Percentiles rank a stretch among this genome's conserved stretches.
phyloP scores from a whole-genome alignment of 2,797 vertebrate genomes.

The Otolemur crassicaudatus region DNA sequence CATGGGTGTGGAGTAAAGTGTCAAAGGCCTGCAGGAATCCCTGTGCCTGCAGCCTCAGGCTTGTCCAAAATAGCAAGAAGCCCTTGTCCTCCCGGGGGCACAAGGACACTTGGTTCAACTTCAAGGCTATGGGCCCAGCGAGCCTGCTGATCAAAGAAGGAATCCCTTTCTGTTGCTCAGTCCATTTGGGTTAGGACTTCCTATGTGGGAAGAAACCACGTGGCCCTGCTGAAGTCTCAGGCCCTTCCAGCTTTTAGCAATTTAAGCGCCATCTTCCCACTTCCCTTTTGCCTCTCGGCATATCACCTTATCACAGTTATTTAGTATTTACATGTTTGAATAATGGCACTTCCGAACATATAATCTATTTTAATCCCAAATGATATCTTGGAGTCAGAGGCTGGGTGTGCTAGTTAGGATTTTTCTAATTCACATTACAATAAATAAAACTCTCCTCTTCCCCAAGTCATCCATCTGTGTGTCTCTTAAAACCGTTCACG shows the following conservation, averaged over 20 bases:
- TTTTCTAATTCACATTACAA: background rate
- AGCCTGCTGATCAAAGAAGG: background rate
- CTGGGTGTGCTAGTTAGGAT: background rate
- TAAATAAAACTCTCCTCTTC: background rate
- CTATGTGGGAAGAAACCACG: background rate
- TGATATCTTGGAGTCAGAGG: background rate
- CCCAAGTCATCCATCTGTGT: background rate
- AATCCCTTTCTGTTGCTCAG: background rate
- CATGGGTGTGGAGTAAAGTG: accelerated
- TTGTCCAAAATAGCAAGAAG: background rate
- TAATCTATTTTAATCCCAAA: background rate
- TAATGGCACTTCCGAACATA: background rate
- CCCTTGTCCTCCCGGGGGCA: background rate
- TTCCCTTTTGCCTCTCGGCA: background rate
- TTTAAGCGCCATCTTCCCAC: background rate
- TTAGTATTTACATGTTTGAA: background rate
- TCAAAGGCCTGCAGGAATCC: background rate
- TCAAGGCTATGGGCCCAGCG: background rate
- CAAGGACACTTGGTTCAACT: background rate
- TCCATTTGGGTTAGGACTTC: background rate
- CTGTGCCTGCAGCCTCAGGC: background rate
- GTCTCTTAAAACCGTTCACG: background rate
- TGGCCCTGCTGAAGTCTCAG: background rate
- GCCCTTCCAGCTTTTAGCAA: background rate
- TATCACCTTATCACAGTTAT: background rate